Percentiles rank a stretch among this genome's conserved stretches.
Conservation (phyloP, 2,888 invertebrate species). For the Ophion obscuratus region DNA sequence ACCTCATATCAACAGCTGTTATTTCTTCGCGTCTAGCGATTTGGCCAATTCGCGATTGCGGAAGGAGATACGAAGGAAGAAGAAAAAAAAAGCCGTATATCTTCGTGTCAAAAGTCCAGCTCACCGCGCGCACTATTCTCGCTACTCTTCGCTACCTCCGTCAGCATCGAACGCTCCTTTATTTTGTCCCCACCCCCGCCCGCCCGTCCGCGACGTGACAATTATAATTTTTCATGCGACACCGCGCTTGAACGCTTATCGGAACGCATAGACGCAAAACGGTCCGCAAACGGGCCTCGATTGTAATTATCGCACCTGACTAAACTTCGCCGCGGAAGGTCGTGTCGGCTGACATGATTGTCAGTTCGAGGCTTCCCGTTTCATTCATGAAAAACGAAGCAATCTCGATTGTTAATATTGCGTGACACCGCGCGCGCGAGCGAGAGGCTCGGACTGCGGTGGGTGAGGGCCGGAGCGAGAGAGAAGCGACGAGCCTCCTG, state of each 20-base stretch:
- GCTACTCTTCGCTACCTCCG: conserved; percentile 13
- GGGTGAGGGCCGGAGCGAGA: not conserved
- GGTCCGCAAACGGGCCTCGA: not conserved
- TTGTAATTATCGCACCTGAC: not conserved
- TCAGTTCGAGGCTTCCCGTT: conserved; percentile 5
- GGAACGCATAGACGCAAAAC: not conserved
- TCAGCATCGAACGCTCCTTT: conserved; percentile 24
- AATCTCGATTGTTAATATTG: conserved; percentile 20
- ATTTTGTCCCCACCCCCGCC: conserved; percentile 21
- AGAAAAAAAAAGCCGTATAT: not conserved
- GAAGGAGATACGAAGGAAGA: not conserved
- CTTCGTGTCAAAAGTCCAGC: conserved; percentile 34
- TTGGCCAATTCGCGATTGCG: not conserved
- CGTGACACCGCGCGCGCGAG: conserved; percentile 20
- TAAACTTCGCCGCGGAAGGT: not conserved
- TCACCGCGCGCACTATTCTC: conserved; percentile 34
- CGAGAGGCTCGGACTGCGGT: not conserved
- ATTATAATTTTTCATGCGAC: conserved; percentile 24
- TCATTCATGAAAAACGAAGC: conserved; percentile 35
- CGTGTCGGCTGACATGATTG: conserved; percentile 14
- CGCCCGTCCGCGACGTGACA: conserved; percentile 6
- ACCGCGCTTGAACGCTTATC: not conserved
- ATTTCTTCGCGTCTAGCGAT: not conserved
- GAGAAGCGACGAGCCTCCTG: not conserved
- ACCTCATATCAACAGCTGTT: conserved; percentile 76